Percentiles rank a stretch among this genome's conserved stretches.
Evolutionary conservation across 2,888 invertebrate species (phyloP).

Genomic region (Synergus itoensis): DNA sequence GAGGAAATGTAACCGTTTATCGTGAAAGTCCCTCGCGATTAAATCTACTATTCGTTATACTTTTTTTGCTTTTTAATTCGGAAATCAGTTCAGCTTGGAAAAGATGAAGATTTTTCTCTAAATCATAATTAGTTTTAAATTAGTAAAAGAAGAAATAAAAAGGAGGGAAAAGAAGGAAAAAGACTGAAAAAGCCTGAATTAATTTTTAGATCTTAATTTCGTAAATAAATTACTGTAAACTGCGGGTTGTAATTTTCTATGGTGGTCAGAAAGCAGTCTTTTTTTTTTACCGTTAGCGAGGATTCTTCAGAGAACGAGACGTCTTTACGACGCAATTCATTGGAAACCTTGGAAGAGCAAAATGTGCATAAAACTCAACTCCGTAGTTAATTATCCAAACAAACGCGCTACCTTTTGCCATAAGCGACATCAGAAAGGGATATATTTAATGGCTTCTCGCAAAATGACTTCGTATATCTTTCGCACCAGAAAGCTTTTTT

Average conservation of each 20-base stretch:
- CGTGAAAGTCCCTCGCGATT: not conserved
- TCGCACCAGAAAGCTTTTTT: not conserved
- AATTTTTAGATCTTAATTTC: not conserved
- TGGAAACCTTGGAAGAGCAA: conserved; percentile 18
- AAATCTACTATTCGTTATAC: not conserved
- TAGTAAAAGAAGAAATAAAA: too few relatives aligned
- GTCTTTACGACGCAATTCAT: conserved; percentile 23
- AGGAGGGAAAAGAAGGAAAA: too few relatives aligned
- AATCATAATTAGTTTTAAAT: too few relatives aligned
- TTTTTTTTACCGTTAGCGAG: conserved; percentile 4
- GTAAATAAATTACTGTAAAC: not conserved
- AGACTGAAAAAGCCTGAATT: not conserved
- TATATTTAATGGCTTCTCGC: not conserved
- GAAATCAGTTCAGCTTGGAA: not conserved
- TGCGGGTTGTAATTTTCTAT: not conserved
- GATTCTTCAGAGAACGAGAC: conserved; percentile 28
- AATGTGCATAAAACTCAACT: conserved; percentile 23
- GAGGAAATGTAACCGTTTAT: not conserved
- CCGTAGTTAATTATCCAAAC: conserved; percentile 34
- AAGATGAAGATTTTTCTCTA: not conserved
- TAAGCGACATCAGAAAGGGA: not conserved
- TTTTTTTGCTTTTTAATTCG: not conserved
- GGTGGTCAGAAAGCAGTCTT: conserved; percentile 3
- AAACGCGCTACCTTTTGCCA: not conserved
- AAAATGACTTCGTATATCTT: not conserved